These are phyloP conservation scores for Cephalotes varians DNA, from an alignment of 2,888 invertebrate species.

Conservation along the genomic window DNA sequence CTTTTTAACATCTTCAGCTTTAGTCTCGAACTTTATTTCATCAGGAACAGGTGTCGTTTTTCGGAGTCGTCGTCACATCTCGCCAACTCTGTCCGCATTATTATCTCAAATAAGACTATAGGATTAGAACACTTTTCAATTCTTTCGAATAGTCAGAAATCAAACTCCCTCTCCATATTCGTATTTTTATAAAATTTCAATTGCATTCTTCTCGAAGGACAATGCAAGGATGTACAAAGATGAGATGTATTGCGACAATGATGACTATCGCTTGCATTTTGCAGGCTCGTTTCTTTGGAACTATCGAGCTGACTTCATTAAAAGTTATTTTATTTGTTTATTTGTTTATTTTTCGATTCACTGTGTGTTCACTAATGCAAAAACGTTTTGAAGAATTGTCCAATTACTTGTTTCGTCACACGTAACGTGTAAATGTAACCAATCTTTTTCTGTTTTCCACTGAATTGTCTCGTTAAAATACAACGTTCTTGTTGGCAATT, in stretches of 20 bases:
- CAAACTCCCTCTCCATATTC: constrained; percentile 37
- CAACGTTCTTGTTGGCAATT: neutral
- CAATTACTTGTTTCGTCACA: neutral
- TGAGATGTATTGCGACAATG: neutral
- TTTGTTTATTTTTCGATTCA: no score
- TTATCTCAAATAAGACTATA: constrained; percentile 18
- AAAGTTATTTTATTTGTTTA: neutral
- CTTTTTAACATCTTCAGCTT: constrained; percentile 29
- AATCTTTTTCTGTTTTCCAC: neutral
- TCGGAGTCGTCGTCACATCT: no score
- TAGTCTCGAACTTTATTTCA: constrained; percentile 21
- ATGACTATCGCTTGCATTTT: neutral
- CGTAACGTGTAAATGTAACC: neutral
- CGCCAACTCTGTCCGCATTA: constrained; percentile 3
- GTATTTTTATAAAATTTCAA: constrained; percentile 34
- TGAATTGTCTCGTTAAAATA: neutral
- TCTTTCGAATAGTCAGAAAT: constrained; percentile 11
- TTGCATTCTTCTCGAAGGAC: constrained; percentile 38
- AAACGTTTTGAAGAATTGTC: neutral
- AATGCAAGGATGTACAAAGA: no score
- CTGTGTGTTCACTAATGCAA: neutral
- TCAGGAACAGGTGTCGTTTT: constrained; percentile 17
- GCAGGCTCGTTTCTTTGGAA: neutral
- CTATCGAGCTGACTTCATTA: constrained; percentile 11
- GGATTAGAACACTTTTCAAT: neutral